phyloP scores from a whole-genome alignment of 2,113 vertebrate genomes.

The Beaufortia kweichowensis region DNA sequence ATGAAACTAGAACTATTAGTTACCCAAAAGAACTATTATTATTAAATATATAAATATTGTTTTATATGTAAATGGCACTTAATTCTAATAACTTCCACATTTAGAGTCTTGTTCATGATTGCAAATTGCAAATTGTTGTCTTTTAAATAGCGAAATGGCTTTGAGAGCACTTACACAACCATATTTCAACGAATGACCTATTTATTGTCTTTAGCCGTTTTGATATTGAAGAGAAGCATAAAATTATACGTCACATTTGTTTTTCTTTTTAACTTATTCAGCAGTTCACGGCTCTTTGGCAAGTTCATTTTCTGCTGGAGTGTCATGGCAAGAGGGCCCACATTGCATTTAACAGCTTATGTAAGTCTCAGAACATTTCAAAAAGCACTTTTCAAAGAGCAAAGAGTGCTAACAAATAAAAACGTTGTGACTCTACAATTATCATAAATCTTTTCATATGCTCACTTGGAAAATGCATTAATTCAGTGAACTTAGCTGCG shows the following conservation, averaged over 20 bases:
- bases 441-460: background rate
- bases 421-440: background rate
- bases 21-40: background rate
- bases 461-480: background rate
- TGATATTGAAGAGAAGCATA: background rate
- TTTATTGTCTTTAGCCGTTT: background rate
- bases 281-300: background rate
- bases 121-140: background rate
- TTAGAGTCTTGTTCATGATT: background rate
- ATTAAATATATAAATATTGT: background rate
- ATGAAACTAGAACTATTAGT: constrained; percentile 61
- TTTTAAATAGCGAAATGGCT: background rate
- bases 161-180: background rate
- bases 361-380: constrained; percentile 58
- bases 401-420: constrained; percentile 11
- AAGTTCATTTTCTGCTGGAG: constrained; percentile 51
- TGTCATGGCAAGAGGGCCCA: constrained; percentile 59
- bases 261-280: constrained; percentile 5
- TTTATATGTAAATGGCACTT: background rate
- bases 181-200: background rate
- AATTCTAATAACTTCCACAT: background rate
- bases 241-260: constrained; percentile 3
- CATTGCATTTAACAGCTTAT: constrained; percentile 57
- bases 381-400: constrained; percentile 19
- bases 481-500: constrained; percentile 8